phyloP scores from a whole-genome alignment of 1,140 invertebrate species.

The Argopecten irradians region DNA sequence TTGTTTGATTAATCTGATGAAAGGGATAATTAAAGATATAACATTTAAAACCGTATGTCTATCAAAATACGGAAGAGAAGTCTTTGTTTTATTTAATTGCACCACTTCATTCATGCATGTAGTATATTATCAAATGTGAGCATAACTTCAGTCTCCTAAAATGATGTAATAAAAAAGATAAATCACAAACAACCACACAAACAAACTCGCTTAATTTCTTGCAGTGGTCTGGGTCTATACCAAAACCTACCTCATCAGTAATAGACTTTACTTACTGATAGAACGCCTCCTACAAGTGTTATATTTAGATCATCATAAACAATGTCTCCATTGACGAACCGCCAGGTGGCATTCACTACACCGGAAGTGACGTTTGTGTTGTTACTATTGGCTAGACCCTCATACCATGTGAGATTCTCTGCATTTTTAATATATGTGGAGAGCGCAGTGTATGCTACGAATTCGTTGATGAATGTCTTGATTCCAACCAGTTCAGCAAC shows the following conservation, averaged over 20 bases:
- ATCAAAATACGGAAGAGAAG: too few species aligned
- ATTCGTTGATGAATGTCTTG: conserved; percentile 76
- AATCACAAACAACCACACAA: neutral
- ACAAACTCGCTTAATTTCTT: neutral
- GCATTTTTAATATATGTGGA: conserved; percentile 37
- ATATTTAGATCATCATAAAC: conserved; percentile 46
- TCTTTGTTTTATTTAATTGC: neutral
- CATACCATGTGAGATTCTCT: conserved; percentile 55
- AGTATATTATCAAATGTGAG: neutral
- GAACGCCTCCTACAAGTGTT: conserved; percentile 60
- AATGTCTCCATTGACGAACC: conserved; percentile 24
- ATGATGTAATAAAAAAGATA: neutral
- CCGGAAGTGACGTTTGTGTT: neutral
- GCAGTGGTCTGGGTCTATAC: neutral
- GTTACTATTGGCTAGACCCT: conserved; percentile 54
- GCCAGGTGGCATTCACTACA: conserved; percentile 29
- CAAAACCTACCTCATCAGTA: neutral
- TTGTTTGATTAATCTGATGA: neutral
- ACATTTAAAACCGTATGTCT: too few species aligned
- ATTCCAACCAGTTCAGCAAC: conserved; percentile 73
- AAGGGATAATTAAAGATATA: too few species aligned
- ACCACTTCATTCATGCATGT: neutral
- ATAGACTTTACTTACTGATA: conserved; percentile 57
- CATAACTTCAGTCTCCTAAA: neutral
- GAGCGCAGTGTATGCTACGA: conserved; percentile 67